phyloP scores from a whole-genome alignment of 2,113 vertebrate species.

The Peromyscus maniculatus region DNA sequence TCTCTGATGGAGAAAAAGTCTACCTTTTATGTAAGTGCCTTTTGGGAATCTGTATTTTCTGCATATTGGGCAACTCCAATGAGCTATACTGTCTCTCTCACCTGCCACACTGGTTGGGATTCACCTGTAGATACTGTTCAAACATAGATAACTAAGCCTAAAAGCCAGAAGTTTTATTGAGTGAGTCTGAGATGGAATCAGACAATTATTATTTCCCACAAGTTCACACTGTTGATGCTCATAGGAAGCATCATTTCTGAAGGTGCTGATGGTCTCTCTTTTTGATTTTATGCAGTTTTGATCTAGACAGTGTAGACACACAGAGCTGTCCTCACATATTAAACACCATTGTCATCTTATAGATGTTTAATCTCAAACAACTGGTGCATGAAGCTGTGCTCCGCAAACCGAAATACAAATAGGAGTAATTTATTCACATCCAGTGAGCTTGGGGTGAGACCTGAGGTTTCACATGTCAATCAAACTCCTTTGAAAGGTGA shows the following conservation, averaged over 20 bases:
- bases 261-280: not conserved
- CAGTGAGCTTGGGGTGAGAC: not conserved
- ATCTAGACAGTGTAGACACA: not conserved
- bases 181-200: not conserved
- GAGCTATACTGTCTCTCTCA: not conserved
- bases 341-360: not conserved
- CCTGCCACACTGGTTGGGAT: not conserved
- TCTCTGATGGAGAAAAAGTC: not conserved
- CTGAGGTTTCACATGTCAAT: not conserved
- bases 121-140: rapidly evolving
- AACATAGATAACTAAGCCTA: not conserved
- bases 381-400: not conserved
- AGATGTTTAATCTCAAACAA: not conserved
- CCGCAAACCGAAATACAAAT: not conserved
- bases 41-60: not conserved
- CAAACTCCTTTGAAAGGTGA: not conserved
- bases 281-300: not conserved
- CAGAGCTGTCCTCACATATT: not conserved
- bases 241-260: not conserved
- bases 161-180: not conserved
- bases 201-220: slow-evolving; percentile 14
- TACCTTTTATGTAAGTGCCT: not conserved
- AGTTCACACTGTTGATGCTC: not conserved
- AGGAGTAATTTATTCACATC: not conserved
- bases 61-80: not conserved